Evolutionary conservation across 1,140 invertebrate species (phyloP), one percentile per base, ranked within the genome.

Genomic region (Conopomorpha cramerella): DNA sequence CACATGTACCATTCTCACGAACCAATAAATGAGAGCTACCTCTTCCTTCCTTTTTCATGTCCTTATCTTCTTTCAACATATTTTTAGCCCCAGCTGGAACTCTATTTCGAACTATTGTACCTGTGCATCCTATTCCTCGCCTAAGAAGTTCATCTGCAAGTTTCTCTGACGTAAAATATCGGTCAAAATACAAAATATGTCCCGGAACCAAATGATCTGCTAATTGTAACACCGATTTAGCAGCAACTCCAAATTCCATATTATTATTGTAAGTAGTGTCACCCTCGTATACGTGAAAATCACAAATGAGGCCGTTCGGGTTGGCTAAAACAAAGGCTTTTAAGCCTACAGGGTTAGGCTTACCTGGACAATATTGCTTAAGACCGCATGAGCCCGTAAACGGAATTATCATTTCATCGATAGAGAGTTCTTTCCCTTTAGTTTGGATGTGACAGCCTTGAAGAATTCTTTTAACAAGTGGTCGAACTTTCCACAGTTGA

Each of bases 311-410:
- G 3, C 32, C 32, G 10, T 34, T 11, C 13, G 32, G 32, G 10
- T 19, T 34, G 4, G 32, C 32, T 10, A 34, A 14, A 6, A 34
- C 32, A 34, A 34, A 34, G 11, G 14, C 32, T 34, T 34, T 34
- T 8, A 34, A 12, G 3, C 32, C 32, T 1, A 13, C 12, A n/a
- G 32, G 32, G 12, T 34, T 34, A 2, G 32, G 32, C 16, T 34
- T 34, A 14, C 12, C 12, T 12, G 32, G 32, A 1, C 8, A 8
- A 15, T 34, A 34, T 12, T 34, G 32, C n/a, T 23, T n/a, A 1
- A 34, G 19, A 8, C 17, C 17, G 18, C 32, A 34, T 23, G 13
- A 3, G 7, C 32, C 32, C 8, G 32, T 23, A 13, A 34, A 34
- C n/a, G n/a, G n/a, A n/a, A n/a, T n/a, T n/a, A n/a, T n/a, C n/a